These are phyloP conservation scores for Talpa occidentalis DNA, from an alignment of 2,113 vertebrate species.

Conservation along the genomic window DNA sequence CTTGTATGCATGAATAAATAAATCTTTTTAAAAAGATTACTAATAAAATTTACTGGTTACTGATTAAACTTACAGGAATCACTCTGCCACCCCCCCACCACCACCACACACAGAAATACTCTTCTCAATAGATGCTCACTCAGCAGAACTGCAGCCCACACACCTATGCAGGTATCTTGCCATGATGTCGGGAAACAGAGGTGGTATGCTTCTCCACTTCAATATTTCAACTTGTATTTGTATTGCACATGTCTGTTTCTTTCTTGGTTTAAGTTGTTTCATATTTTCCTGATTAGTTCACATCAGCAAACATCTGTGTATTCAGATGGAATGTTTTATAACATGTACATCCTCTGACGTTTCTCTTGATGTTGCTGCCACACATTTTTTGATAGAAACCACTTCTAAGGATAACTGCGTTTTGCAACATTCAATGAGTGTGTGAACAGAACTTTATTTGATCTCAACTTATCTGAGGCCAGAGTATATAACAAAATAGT, in stretches of 20 bases:
- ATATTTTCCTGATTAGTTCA: background rate
- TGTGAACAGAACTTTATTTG: background rate
- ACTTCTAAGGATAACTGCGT: background rate
- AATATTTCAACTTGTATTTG: background rate
- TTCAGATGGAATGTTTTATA: conserved; percentile 9
- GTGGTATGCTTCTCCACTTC: background rate
- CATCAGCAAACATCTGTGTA: background rate
- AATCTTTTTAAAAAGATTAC: no score
- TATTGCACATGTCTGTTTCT: background rate
- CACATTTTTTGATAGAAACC: background rate
- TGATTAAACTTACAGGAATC: background rate
- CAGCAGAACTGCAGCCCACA: background rate
- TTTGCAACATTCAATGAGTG: background rate
- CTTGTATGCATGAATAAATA: no score
- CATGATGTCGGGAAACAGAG: no score
- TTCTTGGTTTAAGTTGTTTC: conserved; percentile 17
- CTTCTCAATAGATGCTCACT: background rate
- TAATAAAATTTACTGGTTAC: background rate
- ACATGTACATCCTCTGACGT: background rate
- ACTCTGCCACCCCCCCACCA: background rate
- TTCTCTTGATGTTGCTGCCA: background rate
- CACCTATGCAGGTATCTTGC: background rate
- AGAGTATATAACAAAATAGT: conserved; percentile 13
- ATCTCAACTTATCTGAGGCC: background rate
- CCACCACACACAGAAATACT: background rate